phyloP scores from a whole-genome alignment of 2,113 vertebrate genomes.

The Athene cunicularia region DNA sequence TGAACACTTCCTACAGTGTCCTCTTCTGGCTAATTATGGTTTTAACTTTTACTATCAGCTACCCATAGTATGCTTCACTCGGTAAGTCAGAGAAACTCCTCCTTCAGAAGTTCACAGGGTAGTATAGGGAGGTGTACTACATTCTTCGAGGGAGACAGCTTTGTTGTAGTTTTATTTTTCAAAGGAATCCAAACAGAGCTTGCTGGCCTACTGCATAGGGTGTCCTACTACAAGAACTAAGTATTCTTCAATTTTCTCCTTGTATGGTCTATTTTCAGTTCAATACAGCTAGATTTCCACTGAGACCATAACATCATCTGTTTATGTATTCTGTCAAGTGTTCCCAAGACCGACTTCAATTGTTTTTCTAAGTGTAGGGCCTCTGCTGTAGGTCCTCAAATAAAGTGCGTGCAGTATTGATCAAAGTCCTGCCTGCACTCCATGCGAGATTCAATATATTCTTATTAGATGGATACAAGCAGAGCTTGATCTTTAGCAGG shows the following conservation, averaged over 20 bases:
- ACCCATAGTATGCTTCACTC: neutral
- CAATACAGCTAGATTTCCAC: conserved; percentile 45
- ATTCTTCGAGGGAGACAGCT: neutral
- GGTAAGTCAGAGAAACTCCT: neutral
- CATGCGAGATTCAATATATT: neutral
- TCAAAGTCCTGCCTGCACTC: conserved; percentile 7
- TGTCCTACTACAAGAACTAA: neutral
- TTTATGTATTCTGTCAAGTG: conserved; percentile 46
- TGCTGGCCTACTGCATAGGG: neutral
- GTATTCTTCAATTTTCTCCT: conserved; percentile 23
- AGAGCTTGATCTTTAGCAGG: conserved; percentile 6
- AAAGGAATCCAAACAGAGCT: neutral
- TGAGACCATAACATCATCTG: conserved; percentile 52
- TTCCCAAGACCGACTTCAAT: conserved; percentile 53
- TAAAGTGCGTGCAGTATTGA: conserved; percentile 23
- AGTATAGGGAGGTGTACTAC: neutral
- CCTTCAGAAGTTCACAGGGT: neutral
- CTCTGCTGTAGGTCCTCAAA: conserved; percentile 61
- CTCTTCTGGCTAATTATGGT: neutral
- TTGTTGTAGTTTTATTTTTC: neutral
- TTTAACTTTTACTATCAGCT: neutral
- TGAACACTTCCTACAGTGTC: neutral
- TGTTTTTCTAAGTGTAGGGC: conserved; percentile 48
- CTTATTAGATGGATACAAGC: neutral
- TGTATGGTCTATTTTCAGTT: conserved; percentile 50